phyloP scores from a whole-genome alignment of 1,140 invertebrate genomes.

The Andrena cerasifolii region DNA sequence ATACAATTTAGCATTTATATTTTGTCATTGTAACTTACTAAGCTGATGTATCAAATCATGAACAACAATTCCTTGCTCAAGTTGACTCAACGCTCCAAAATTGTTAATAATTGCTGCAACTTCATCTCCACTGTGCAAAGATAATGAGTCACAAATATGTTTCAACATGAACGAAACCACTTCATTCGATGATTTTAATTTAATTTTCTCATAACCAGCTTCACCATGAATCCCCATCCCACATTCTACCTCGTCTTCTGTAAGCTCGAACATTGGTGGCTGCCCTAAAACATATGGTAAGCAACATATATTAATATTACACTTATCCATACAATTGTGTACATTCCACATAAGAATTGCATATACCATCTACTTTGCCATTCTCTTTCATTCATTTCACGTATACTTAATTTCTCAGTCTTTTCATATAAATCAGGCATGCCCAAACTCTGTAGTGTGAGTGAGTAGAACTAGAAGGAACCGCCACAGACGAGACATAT shows the following conservation, averaged over 20 bases:
- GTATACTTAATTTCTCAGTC: too few relatives aligned
- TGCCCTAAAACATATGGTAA: slow-evolving; percentile 81
- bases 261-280: slow-evolving; percentile 86
- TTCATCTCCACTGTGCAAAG: slow-evolving; percentile 81
- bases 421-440: too few relatives aligned
- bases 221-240: slow-evolving; percentile 94
- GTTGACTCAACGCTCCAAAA: slow-evolving; percentile 88
- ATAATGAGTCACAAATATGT: slow-evolving; percentile 81
- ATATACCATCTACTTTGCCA: too few relatives aligned
- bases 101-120: slow-evolving; percentile 91
- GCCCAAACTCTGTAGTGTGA: too few relatives aligned
- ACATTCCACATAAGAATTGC: too few relatives aligned
- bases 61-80: slow-evolving; percentile 91
- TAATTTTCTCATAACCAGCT: slow-evolving; percentile 88
- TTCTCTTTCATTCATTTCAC: too few relatives aligned
- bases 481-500: too few relatives aligned
- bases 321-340: too few relatives aligned
- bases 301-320: too few relatives aligned
- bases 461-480: too few relatives aligned
- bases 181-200: slow-evolving; percentile 83
- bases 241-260: slow-evolving; percentile 88
- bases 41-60: slow-evolving; percentile 86
- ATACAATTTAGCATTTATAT: too few relatives aligned
- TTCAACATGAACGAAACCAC: slow-evolving; percentile 81
- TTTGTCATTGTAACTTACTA: slow-evolving; percentile 84